Evolutionary conservation across 2,888 invertebrate genomes (phyloP), one percentile per base, ranked within the genome.

Genomic region (Ophion slaviceki): DNA sequence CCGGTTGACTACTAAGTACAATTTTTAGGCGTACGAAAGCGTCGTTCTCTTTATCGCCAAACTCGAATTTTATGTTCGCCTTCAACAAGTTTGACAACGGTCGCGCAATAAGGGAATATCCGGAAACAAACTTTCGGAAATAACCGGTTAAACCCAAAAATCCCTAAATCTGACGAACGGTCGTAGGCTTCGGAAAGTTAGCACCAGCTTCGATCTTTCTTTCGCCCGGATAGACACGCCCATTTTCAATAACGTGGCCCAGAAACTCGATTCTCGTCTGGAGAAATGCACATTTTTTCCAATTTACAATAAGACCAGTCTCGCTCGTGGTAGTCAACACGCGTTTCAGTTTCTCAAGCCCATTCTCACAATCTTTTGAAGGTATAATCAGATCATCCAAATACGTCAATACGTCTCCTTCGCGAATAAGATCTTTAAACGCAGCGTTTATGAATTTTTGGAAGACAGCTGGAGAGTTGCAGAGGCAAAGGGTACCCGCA

Each of bases 61-160:
- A 67, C 14, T 67, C 8, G 28, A 64, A 64, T 32, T 5, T 32
- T 32, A 32, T 32, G 32, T 67, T 40, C 17, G 67, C 67, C 14
- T n/a, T 32, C n/a, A 67, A 67, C 17, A 67, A 36, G 67, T 67
- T 67, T 17, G 67, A n/a, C 40, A 67, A 17, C 36, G 67, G 67
- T n/a, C 40, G 67, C 40, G 40, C 67, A 8, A 67, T 36, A 17
- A n/a, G 14, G 1, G 67, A 40, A n/a, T 67, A 67, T n/a, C 67
- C 67, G 2, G 40, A 14, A 7, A 67, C 36, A n/a, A 67, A 67
- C n/a, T 67, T 67, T 32, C 67, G 40, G 36, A 67, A 67, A 20
- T 67, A 67, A 17, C 67, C 67, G n/a, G 36, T 67, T 2, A 67
- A 36, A 67, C 67, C 67, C 17, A 67, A 36, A 67, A 67, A 67